Conservation (phyloP, 2,797 vertebrate genomes). For the Sebastes matsubarae region DNA sequence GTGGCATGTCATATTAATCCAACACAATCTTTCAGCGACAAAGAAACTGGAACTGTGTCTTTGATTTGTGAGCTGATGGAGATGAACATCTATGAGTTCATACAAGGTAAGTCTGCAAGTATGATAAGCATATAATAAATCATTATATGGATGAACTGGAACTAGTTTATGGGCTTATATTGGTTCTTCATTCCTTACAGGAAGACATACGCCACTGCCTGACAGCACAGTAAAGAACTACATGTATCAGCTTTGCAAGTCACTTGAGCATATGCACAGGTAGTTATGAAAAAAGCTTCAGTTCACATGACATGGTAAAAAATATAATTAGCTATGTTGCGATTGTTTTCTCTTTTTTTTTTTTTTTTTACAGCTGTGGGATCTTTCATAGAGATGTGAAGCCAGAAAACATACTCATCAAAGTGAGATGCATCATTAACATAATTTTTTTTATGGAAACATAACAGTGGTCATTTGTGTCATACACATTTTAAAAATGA, state of each 20-base stretch:
- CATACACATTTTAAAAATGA: neutral
- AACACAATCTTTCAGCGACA: slow-evolving; percentile 81
- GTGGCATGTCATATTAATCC: neutral
- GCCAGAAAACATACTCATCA: slow-evolving; percentile 92
- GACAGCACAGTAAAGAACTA: slow-evolving; percentile 84
- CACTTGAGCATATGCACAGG: slow-evolving; percentile 90
- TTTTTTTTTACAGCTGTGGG: slow-evolving; percentile 80
- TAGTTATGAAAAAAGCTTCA: slow-evolving; percentile 47
- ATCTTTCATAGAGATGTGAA: slow-evolving; percentile 94
- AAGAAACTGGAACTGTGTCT: slow-evolving; percentile 86
- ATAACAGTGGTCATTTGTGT: neutral
- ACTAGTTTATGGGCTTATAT: neutral
- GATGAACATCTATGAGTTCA: slow-evolving; percentile 93
- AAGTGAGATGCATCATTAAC: slow-evolving; percentile 74
- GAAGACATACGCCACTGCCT: slow-evolving; percentile 84
- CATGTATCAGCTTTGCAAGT: slow-evolving; percentile 89
- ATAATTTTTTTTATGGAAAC: neutral
- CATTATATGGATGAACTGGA: neutral
- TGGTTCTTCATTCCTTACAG: slow-evolving; percentile 62
- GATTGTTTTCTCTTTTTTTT: neutral
- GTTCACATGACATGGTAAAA: neutral
- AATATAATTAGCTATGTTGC: neutral
- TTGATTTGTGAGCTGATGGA: slow-evolving; percentile 93
- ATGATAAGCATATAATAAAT: neutral
- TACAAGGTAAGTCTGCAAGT: slow-evolving; percentile 81